Base-by-base conservation (phyloP, 2,888 invertebrate species). In the Dicyrtomina minuta region DNA sequence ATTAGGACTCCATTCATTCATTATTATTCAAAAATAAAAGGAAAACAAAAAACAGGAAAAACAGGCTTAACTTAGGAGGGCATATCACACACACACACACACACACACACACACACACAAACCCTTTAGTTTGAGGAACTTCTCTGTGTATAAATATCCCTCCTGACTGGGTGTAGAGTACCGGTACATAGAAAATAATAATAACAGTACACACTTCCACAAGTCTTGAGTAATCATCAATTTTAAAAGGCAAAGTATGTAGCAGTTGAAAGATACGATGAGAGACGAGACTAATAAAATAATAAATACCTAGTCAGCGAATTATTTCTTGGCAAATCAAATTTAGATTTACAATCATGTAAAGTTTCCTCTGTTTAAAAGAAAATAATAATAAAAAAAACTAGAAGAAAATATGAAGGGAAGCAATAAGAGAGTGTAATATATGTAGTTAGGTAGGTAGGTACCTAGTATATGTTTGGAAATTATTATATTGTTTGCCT, bases 401-500 rank as follows among this genome's bases (percentile, higher is more conserved):
- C 8, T 43, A 43, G 8, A 12, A 13, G 8, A 13, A 43, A 43
- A 13, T 43, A 43, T 43, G 43, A 43, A 43, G 43, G n/a, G 43
- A 43, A 12, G 43, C 13, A 43, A 43, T 43, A 13, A 12, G 43
- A 43, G 8, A 13, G 43, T 12, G 43, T 12, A 13, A 43, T 43
- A 43, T 43, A 13, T 8, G 43, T 12, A 13, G 43, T 43, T n/a
- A n/a, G n/a, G n/a, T n/a, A n/a, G n/a, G n/a, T n/a, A n/a, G n/a
- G n/a, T n/a, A n/a, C n/a, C n/a, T n/a, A n/a, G n/a, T n/a, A n/a
- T n/a, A n/a, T n/a, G n/a, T n/a, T n/a, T n/a, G 44, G 13, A 44
- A 44, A 44, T 44, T n/a, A 24, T 24, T 55, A 55, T 61, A 61
- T 46, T 61, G 61, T 61, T 61, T 61, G 61, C 41, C 27, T 61